These are phyloP conservation scores for Gavialis gangeticus DNA, from an alignment of 2,113 vertebrate genomes.

Conservation along the genomic window DNA sequence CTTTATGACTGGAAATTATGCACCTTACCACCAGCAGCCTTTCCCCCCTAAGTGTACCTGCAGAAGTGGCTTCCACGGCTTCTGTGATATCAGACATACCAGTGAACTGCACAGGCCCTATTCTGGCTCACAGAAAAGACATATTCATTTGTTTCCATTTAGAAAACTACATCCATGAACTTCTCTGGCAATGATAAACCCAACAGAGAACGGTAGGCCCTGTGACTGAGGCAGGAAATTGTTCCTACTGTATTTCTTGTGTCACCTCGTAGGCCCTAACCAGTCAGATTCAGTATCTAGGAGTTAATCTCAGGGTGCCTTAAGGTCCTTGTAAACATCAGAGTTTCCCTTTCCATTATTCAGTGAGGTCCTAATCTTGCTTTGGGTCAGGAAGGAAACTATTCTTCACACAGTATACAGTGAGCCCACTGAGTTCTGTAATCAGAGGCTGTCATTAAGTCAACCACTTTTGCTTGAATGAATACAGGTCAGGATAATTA, in stretches of 20 bases:
- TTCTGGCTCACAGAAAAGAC: not conserved
- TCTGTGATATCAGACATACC: not conserved
- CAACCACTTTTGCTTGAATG: not conserved
- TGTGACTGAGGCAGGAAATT: not conserved
- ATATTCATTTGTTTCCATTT: conserved; percentile 1
- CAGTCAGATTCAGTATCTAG: not conserved
- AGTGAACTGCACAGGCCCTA: not conserved
- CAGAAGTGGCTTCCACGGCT: not conserved
- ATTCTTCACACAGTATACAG: not conserved
- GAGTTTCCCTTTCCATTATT: not conserved
- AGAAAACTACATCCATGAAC: not conserved
- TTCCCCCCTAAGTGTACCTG: not conserved
- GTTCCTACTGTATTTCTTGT: not conserved
- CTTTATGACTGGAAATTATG: not conserved
- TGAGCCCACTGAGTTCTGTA: not conserved
- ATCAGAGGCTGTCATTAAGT: not conserved
- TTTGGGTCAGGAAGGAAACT: not conserved
- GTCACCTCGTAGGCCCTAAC: not conserved
- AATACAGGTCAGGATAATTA: not conserved
- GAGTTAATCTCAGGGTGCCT: not conserved
- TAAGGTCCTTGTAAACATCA: not conserved
- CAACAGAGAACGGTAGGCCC: not conserved
- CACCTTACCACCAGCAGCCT: not conserved
- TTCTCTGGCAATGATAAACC: not conserved
- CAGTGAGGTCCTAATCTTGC: not conserved